These are phyloP conservation scores for Amphimedon queenslandica DNA, from an alignment of 37 sponge, comb jelly and placozoan species.

Conservation along the genomic window DNA sequence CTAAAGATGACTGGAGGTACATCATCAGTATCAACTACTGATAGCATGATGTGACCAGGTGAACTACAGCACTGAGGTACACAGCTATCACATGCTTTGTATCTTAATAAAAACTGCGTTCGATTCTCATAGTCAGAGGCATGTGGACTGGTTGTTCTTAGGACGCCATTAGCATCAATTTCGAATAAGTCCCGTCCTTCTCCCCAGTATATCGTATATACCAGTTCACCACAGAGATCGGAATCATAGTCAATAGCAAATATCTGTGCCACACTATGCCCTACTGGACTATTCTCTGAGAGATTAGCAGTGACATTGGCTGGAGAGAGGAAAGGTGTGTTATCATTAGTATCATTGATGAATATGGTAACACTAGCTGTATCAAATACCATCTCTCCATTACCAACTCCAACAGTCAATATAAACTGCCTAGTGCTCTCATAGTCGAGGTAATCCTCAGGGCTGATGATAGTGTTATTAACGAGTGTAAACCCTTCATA, in stretches of 20 bases:
- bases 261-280: constrained; percentile 17
- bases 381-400: constrained; percentile 45
- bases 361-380: constrained; percentile 20
- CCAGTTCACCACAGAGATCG: constrained; percentile 45
- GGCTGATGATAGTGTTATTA: constrained; percentile 32
- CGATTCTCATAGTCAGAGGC: constrained; percentile 29
- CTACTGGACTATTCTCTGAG: constrained; percentile 18
- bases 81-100: constrained; percentile 53
- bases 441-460: constrained; percentile 52
- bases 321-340: constrained; percentile 68
- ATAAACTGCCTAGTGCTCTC: constrained; percentile 39
- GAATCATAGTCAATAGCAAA: constrained; percentile 67
- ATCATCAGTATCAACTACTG: constrained; percentile 61
- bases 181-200: constrained; percentile 28
- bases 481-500: constrained; percentile 53
- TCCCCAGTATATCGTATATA: constrained; percentile 41
- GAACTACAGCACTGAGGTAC: constrained; percentile 37
- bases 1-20: constrained; percentile 53
- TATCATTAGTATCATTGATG: constrained; percentile 65
- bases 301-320: constrained; percentile 20
- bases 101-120: constrained; percentile 12
- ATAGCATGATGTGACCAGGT: constrained; percentile 39
- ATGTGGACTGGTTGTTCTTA: background rate
- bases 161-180: constrained; percentile 37
- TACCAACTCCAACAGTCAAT: constrained; percentile 44